phyloP scores from a whole-genome alignment of 2,113 vertebrate species.

The Cheilinus undulatus region DNA sequence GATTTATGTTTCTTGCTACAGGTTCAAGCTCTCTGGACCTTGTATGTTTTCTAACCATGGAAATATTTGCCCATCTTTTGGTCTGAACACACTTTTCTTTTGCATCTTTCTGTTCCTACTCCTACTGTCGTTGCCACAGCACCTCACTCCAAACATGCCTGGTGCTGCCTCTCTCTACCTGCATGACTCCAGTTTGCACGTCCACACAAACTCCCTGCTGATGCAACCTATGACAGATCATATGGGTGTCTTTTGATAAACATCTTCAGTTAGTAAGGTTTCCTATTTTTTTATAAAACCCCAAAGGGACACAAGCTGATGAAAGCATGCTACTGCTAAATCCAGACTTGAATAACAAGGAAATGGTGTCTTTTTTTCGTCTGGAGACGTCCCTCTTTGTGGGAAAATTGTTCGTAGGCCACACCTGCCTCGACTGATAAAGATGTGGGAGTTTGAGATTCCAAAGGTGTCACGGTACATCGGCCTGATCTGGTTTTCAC shows the following conservation, averaged over 20 bases:
- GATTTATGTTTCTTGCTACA: too few relatives aligned
- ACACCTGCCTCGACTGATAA: slow-evolving; percentile 30
- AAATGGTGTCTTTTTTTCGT: slow-evolving; percentile 1
- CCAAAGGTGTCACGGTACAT: background rate
- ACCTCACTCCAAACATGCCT: slow-evolving; percentile 7
- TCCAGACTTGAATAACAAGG: slow-evolving; percentile 31
- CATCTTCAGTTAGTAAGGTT: slow-evolving; percentile 2
- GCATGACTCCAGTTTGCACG: background rate
- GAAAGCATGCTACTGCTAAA: slow-evolving; percentile 38
- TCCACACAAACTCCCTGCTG: background rate
- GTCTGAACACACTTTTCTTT: background rate
- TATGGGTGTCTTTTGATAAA: background rate
- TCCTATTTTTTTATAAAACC: slow-evolving; percentile 22
- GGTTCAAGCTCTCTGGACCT: too few relatives aligned
- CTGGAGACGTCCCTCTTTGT: background rate
- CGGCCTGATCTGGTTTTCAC: slow-evolving; percentile 52
- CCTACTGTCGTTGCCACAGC: background rate
- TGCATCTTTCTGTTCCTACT: background rate
- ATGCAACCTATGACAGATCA: background rate
- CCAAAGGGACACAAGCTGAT: slow-evolving; percentile 4
- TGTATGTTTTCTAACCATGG: too few relatives aligned
- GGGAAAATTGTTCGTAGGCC: background rate
- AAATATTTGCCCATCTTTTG: background rate
- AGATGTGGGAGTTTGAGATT: slow-evolving; percentile 4
- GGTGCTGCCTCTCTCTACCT: background rate